Evolutionary conservation across 2,113 vertebrate genomes (phyloP).

Genomic region (Urocynchramus pylzowi): DNA sequence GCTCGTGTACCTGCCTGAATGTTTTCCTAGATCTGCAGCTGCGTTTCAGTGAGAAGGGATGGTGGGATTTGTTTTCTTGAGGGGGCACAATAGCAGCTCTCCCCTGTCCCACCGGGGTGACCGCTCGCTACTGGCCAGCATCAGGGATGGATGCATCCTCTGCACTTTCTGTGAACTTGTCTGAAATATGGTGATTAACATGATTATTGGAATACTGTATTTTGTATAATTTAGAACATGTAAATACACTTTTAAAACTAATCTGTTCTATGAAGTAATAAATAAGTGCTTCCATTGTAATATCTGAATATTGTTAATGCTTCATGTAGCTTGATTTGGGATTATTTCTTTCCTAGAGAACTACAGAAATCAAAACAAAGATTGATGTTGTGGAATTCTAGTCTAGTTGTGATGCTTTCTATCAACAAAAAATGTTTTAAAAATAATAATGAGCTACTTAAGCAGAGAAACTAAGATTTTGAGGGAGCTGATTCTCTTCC

Average conservation of each 20-base stretch:
- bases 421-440: conserved; percentile 37
- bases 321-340: conserved; percentile 66
- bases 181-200: conserved; percentile 53
- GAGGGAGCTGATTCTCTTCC: conserved; percentile 13
- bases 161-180: conserved; percentile 55
- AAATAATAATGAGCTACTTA: conserved; percentile 22
- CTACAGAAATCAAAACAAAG: conserved; percentile 57
- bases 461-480: conserved; percentile 53
- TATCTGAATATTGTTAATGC: conserved; percentile 63
- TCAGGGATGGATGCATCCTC: conserved; percentile 15
- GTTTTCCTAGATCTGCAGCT: conserved; percentile 38
- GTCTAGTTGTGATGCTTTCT: conserved; percentile 62
- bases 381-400: conserved; percentile 63
- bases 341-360: conserved; percentile 35
- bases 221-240: conserved; percentile 66
- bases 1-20: conserved; percentile 56
- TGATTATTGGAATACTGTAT: conserved; percentile 67
- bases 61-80: background rate
- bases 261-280: conserved; percentile 67
- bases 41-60: background rate
- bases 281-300: conserved; percentile 70
- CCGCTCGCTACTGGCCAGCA: background rate
- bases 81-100: conserved; percentile 2
- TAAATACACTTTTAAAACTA: conserved; percentile 70
- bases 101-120: background rate